Evolutionary conservation across 2,797 vertebrate genomes (phyloP), one percentile per base, ranked within the genome.

Genomic region (Melanotaenia nigrans): DNA sequence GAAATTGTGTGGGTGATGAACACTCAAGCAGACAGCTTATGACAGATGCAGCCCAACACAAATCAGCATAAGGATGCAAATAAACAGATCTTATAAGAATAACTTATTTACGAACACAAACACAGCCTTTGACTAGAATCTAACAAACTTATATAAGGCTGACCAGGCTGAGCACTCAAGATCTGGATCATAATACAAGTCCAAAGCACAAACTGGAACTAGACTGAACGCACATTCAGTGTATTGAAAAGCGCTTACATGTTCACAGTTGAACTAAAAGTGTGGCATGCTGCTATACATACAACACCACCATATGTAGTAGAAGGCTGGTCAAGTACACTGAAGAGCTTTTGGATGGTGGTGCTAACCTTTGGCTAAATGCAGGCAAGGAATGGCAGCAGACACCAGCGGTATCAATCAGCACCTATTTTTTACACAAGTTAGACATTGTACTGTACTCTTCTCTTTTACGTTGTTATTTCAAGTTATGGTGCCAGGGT

Each of bases 61-160:
- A 57, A 28, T 38, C 38, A n/a, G 24, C 20, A 30, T 30, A 1
- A 40, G 30, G 32, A 11, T 36, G 16, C 47, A 35, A 35, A 40
- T 14, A 20, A 20, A 20, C 20, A 38, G 36, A 55, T 56, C 20
- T 25, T 18, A 56, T 22, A 28, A 13, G 20, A 2, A 35, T 32
- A 22, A 24, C 36, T 56, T 56, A 66, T 66, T 53, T 66, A 40
- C 30, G 11, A 18, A 56, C 36, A 18, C 49, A n/a, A 30, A 14
- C 20, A 20, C 25, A 42, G 5, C 63, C 14, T 38, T 28, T 24
- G 33, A 16, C 9, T 36, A 28, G 20, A 24, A 36, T 59, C 4
- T 25, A 16, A 36, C n/a, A 25, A 25, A 59, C 22, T 24, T 49
- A 16, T 25, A 16, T 59, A 8, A 68, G 35, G 55, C 55, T 47